Percentiles rank a stretch among this genome's conserved stretches.
phyloP scores from a whole-genome alignment of 2,888 invertebrate genomes.

The Xestoiulus laeticollis region DNA sequence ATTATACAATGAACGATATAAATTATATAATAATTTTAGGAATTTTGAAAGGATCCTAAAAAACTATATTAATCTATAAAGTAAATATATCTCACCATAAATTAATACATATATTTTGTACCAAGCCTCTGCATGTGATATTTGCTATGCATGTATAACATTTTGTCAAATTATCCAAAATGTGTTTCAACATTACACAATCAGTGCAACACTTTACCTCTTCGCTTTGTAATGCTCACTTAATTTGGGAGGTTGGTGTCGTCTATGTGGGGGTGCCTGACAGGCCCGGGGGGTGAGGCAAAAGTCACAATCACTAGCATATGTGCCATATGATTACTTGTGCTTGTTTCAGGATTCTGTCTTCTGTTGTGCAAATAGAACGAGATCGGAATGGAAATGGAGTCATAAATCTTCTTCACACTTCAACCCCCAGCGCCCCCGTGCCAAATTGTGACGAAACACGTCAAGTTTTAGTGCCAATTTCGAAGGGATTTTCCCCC shows the following conservation, averaged over 20 bases:
- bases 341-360: neutral
- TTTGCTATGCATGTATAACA: no score
- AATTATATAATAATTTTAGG: no score
- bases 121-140: no score
- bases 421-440: neutral
- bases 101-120: no score
- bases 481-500: neutral
- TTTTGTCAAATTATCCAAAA: no score
- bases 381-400: conserved; percentile 24
- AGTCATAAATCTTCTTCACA: conserved; percentile 46
- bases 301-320: neutral
- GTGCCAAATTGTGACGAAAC: neutral
- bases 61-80: no score
- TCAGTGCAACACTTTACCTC: no score
- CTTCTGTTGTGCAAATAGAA: neutral
- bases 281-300: neutral
- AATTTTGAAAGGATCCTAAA: no score
- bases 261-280: neutral
- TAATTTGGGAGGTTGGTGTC: neutral
- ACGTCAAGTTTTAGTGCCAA: neutral
- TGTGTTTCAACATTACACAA: no score
- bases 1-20: no score
- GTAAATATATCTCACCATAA: no score
- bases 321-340: neutral
- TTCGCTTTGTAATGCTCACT: neutral